A percentile compares a stretch with the other conserved stretches of the same genome.
Conservation (phyloP, 1,140 invertebrate genomes). For the Scaptodrosophila lebanonensis region DNA sequence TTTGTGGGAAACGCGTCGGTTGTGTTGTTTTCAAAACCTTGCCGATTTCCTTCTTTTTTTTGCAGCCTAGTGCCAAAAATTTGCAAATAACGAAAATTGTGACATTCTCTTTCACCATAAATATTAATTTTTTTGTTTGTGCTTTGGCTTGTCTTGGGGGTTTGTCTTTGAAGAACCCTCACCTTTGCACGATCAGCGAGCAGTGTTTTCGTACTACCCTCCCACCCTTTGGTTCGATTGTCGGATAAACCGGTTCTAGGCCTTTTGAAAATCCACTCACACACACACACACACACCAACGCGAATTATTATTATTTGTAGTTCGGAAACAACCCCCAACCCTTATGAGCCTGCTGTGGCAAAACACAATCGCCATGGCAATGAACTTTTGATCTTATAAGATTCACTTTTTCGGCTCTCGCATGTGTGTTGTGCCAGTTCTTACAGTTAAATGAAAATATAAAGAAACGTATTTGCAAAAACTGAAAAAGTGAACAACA, state of each 20-base stretch:
- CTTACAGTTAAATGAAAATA: not conserved
- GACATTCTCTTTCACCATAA: too few species aligned
- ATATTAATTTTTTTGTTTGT: not conserved
- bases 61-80: not conserved
- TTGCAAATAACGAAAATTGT: too few species aligned
- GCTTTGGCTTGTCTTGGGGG: too few species aligned
- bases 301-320: slow-evolving; percentile 31
- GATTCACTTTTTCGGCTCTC: slow-evolving; percentile 13
- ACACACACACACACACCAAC: slow-evolving; percentile 32
- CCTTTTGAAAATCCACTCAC: not conserved
- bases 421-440: not conserved
- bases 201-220: slow-evolving; percentile 11
- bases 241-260: slow-evolving; percentile 27
- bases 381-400: slow-evolving; percentile 40
- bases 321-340: slow-evolving; percentile 33
- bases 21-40: not conserved
- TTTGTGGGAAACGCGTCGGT: slow-evolving; percentile 7
- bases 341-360: slow-evolving; percentile 12
- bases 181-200: slow-evolving; percentile 23
- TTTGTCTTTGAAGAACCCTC: slow-evolving; percentile 24
- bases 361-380: too few species aligned
- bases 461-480: not conserved
- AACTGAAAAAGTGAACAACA: not conserved
- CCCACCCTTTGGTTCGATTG: slow-evolving; percentile 3
- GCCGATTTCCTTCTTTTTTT: not conserved